These are phyloP conservation scores for Drosophila triauraria DNA, from an alignment of 1,140 invertebrate species.

Conservation along the genomic window DNA sequence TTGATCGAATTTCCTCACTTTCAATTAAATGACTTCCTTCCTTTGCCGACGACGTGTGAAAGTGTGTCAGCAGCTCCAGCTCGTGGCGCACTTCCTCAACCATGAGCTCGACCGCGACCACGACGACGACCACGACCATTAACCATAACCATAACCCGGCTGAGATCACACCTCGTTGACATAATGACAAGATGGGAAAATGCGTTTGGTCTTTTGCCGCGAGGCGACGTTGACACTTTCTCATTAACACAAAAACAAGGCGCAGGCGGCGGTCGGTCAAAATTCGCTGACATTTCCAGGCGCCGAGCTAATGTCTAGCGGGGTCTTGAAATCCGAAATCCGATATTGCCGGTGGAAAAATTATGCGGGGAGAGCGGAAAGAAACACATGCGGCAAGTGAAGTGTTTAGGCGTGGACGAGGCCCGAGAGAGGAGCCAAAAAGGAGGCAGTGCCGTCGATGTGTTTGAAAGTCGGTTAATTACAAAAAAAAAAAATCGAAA, in stretches of 20 bases:
- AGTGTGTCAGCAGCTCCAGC: conserved; percentile 57
- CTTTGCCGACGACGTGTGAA: conserved; percentile 12
- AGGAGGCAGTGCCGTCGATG: conserved; percentile 46
- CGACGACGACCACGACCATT: conserved; percentile 3
- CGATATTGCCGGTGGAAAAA: conserved; percentile 14
- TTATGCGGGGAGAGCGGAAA: conserved; percentile 22
- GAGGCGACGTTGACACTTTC: conserved; percentile 73
- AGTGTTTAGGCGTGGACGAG: conserved; percentile 73
- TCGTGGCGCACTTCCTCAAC: conserved; percentile 26
- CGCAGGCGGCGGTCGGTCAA: conserved; percentile 22
- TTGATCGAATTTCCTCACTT: conserved; percentile 14
- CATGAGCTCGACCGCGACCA: not conserved
- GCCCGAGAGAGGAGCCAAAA: conserved; percentile 26
- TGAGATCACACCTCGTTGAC: conserved; percentile 55
- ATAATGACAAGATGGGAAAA: conserved; percentile 68
- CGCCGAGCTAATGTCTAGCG: conserved; percentile 67
- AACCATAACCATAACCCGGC: conserved; percentile 27
- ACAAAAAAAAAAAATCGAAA: conserved; percentile 51
- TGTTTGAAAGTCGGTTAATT: conserved; percentile 82
- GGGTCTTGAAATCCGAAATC: conserved; percentile 37
- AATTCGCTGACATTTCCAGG: conserved; percentile 47
- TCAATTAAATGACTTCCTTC: conserved; percentile 38
- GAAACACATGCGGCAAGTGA: conserved; percentile 72
- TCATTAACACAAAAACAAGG: conserved; percentile 67
- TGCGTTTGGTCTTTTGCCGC: conserved; percentile 73